Evolutionary conservation across 2,888 invertebrate species (phyloP), one percentile per base, ranked within the genome.

Genomic region (Antitype chi): DNA sequence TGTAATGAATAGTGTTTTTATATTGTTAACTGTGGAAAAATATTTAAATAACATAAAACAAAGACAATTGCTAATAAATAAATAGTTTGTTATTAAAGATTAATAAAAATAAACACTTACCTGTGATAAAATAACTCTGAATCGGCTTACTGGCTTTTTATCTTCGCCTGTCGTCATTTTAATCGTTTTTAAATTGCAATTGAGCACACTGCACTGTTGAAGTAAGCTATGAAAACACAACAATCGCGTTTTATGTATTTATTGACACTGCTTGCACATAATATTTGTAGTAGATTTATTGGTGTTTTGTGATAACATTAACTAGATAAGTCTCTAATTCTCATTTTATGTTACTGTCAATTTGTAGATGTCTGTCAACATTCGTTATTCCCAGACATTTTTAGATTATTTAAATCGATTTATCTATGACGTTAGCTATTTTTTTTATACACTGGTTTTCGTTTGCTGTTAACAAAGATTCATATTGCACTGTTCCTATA

Each of bases 61-160:
- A 9, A 53, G 6, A 25, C 25, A 20, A 23, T 67, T 67, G 23
- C 11, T 23, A 23, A 2, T 32, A 59, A 17, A 23, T 57, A 57
- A 32, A n/a, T 13, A 38, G 13, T 32, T n/a, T 8, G 2, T 53
- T 63, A 20, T n/a, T 11, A 47, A 17, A 38, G 0, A 52, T 32
- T 8, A 64, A 47, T 43, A 55, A 68, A 68, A 73, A 69, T n/a
- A 32, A 70, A 77, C 52, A 81, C 87, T 82, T 71, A 89, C 88
- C 86, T 89, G 88, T 32, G 88, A 89, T 43, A 84, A 69, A 53
- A 89, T 88, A 17, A 89, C 82, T 77, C 81, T 83, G 13, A 85
- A 32, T 43, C 88, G 84, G 66, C 84, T 82, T 49, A 88, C 64
- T 23, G 78, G 55, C 38, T 81, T 78, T 60, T 72, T 79, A 20